Evolutionary conservation across 2,113 vertebrate species (phyloP), one percentile per base, ranked within the genome.

Genomic region (Cisticola juncidis): DNA sequence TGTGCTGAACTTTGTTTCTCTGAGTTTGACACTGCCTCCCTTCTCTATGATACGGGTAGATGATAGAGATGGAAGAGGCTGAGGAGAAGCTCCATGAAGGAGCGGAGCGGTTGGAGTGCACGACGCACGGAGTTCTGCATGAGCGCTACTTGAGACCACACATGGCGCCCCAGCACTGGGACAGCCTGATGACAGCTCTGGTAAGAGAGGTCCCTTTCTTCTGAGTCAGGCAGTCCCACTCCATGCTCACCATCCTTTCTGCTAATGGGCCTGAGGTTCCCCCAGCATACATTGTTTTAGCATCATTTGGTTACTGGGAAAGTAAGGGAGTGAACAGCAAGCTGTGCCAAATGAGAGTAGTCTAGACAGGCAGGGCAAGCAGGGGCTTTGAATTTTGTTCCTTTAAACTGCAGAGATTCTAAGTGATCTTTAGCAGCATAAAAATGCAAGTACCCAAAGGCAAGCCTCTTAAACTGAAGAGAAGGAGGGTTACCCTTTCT

Each of bases 131-230:
- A 4, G 84, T 99, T 50, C 82, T 99, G 15, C 97, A 94, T 25
- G 98, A 99, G 54, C 68, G 5, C 51, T 76, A 97, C 88, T 95
- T 99, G 74, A 36, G 97, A 69, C 95, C 14, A 1, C 97, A 97
- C 73, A 99, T 99, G 44, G 94, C 91, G 0, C 10, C 51, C 5
- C 66, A 25, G 29, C 99, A 99, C 91, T 99, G 98, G 98, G 9
- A 90, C 23, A 98, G 98, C 86, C 97, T 99, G 91, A 72, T 31
- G 50, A 86, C 4, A 8, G 91, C 90, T 44, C 83, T 91, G 48
- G 76, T 97, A 86, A 97, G 97, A 77, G 74, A 92, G 12, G 21
- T 57, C 33, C 23, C 58, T 64, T 87, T 91, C 66, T 80, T 80
- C n/a, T 33, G 15, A 68, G 48, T 56, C 31, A 57, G 57, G 64